Evolutionary conservation across 2,797 vertebrate genomes (phyloP), one percentile per base, ranked within the genome.

Genomic region (Acanthiza pusilla): DNA sequence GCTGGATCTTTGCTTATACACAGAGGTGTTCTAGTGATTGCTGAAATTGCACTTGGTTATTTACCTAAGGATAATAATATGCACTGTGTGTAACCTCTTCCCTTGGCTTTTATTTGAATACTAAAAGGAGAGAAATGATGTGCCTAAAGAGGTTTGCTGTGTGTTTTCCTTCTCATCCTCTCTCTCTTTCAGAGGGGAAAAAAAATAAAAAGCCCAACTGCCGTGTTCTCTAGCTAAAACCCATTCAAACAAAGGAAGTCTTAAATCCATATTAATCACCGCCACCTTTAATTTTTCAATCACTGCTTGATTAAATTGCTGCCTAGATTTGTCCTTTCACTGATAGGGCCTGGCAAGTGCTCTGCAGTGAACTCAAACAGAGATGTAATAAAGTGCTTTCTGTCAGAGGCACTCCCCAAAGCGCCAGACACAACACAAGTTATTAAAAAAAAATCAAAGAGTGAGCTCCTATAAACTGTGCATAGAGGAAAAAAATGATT

Each of bases 311-410:
- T 97, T 95, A 96, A 96, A 96, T 96, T 91, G 70, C 88, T 88
- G 67, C 77, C 58, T 92, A 36, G 73, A 86, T 83, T 85, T 9
- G 3, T 92, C 55, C 74, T 93, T 89, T 95, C 65, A 50, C 71
- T 71, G 76, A 38, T 79, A 60, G n/a, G 58, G 38, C 78, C 53
- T 86, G 74, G 85, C 26, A 34, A 84, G 78, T 4, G 1, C 65
- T 93, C 85, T 93, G 79, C 66, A 66, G 50, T 90, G 72, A 85
- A 67, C 70, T 94, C 95, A 93, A 89, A 91, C 88, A 80, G 85
- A 88, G 86, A 96, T 94, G 79, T 94, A 97, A 95, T 96, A 92
- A 96, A 96, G 85, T 95, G 85, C 71, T 94, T 96, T 95, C 92
- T 75, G 77, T 91, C 70, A 76, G 11, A 86, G 91, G 89, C 68